A percentile compares a stretch with the other conserved stretches of the same genome.
These are phyloP conservation scores for Stomorhina lunata DNA, from an alignment of 2,888 invertebrate genomes.

Conservation along the genomic window DNA sequence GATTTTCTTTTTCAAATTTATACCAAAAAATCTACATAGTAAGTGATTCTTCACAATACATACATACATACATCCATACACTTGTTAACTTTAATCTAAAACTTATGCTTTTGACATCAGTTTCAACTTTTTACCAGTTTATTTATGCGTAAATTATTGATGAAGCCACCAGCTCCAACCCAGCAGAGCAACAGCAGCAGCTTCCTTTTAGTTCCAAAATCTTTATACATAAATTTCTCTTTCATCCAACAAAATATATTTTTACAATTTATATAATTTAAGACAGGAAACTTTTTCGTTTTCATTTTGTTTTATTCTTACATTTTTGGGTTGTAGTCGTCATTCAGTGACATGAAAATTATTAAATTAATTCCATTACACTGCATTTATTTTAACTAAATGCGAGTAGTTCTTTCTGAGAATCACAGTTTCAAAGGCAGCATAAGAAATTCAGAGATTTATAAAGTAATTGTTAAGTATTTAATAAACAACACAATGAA, in stretches of 20 bases:
- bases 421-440: neutral
- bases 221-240: slow-evolving; percentile 25
- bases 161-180: no score
- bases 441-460: neutral
- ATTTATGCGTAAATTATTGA: slow-evolving; percentile 62
- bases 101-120: slow-evolving; percentile 51
- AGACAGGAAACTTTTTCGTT: slow-evolving; percentile 28
- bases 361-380: slow-evolving; percentile 62
- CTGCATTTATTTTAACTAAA: slow-evolving; percentile 13
- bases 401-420: neutral
- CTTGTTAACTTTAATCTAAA: slow-evolving; percentile 11
- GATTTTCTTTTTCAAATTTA: neutral
- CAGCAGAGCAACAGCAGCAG: neutral
- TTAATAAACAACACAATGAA: neutral
- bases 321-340: slow-evolving; percentile 23
- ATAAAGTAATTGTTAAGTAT: neutral
- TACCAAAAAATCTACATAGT: no score
- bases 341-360: slow-evolving; percentile 54
- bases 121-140: slow-evolving; percentile 26
- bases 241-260: slow-evolving; percentile 33
- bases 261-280: slow-evolving; percentile 9
- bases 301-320: neutral
- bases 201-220: neutral
- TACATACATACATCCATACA: neutral
- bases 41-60: neutral